Conservation (phyloP, 2,888 invertebrate genomes). For the Buathra laborator region DNA sequence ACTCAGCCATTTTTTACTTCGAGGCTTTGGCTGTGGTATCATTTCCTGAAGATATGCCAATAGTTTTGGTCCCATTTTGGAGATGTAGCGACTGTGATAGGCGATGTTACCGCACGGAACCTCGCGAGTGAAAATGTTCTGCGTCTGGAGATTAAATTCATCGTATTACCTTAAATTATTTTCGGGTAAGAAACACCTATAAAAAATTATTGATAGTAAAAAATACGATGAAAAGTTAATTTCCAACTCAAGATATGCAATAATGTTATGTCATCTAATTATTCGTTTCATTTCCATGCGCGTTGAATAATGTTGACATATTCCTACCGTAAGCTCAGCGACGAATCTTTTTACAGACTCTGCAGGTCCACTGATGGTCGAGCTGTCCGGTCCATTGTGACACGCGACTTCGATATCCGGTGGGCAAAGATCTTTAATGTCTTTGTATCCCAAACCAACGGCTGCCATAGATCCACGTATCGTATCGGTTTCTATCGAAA, state of each 20-base stretch:
- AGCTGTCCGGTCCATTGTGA: slow-evolving; percentile 94
- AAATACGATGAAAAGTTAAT: no score
- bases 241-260: no score
- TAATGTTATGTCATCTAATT: no score
- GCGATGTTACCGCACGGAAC: slow-evolving; percentile 95
- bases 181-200: background rate
- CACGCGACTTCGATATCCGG: slow-evolving; percentile 94
- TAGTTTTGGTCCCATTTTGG: slow-evolving; percentile 90
- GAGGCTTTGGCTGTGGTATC: slow-evolving; percentile 88
- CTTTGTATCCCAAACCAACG: slow-evolving; percentile 89
- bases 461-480: slow-evolving; percentile 95
- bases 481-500: slow-evolving; percentile 78
- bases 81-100: slow-evolving; percentile 95
- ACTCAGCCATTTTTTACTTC: slow-evolving; percentile 94
- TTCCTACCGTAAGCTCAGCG: slow-evolving; percentile 85
- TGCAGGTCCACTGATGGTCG: slow-evolving; percentile 95
- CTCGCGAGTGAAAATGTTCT: slow-evolving; percentile 93
- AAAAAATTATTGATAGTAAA: background rate
- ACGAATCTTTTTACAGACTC: slow-evolving; percentile 90
- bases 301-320: no score
- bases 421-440: slow-evolving; percentile 89
- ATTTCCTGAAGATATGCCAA: slow-evolving; percentile 88
- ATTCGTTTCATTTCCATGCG: no score
- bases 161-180: background rate
- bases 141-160: slow-evolving; percentile 84